Evolutionary conservation across 2,888 invertebrate species (phyloP).

Genomic region (Nesidiocoris tenuis): DNA sequence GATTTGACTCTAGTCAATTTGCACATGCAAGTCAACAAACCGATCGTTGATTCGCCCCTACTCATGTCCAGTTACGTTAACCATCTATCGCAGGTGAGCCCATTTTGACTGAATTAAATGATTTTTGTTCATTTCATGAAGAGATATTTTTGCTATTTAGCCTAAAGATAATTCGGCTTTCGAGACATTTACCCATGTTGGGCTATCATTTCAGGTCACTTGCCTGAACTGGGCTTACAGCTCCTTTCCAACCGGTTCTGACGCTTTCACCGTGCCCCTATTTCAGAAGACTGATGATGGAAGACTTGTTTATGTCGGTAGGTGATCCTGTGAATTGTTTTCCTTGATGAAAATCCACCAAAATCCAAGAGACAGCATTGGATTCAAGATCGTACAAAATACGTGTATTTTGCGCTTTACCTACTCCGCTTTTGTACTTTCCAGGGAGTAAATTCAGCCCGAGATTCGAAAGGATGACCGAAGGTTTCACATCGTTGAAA

Average conservation of each 20-base stretch:
- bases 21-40: conserved; percentile 88
- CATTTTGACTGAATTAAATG: neutral
- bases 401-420: too few species aligned
- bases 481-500: conserved; percentile 67
- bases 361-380: neutral
- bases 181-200: too few species aligned
- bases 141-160: neutral
- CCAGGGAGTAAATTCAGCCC: conserved; percentile 69
- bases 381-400: neutral
- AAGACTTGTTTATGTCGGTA: conserved; percentile 72
- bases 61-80: conserved; percentile 92
- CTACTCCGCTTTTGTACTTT: too few species aligned
- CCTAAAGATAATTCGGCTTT: too few species aligned
- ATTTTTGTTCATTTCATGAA: neutral
- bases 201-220: conserved; percentile 57
- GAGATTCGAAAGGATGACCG: conserved; percentile 65
- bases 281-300: conserved; percentile 76
- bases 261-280: conserved; percentile 77
- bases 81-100: conserved; percentile 79
- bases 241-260: conserved; percentile 69
- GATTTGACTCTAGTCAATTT: conserved; percentile 88
- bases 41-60: conserved; percentile 89
- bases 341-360: neutral
- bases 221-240: conserved; percentile 72
- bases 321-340: conserved; percentile 50